Base-by-base conservation (phyloP, 1,140 invertebrate species). In the Neodiprion fabricii region DNA sequence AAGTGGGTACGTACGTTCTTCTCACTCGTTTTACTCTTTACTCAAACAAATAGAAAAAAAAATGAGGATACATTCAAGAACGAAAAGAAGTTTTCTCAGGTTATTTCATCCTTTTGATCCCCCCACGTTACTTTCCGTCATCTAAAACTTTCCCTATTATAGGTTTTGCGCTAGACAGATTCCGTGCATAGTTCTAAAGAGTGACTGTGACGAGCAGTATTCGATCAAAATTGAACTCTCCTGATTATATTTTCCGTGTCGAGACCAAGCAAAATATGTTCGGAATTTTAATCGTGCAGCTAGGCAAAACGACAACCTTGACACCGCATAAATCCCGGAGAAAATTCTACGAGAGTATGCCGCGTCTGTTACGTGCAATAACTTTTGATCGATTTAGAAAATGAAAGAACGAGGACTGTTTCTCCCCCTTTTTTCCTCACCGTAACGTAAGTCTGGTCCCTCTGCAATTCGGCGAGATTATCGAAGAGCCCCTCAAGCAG, bases 391-490 rank as follows among this genome's bases (percentile, higher is more conserved):
- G 12, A 7, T n/a, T 10, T 69, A 7, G 61, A 74, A 70, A 78
- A 74, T 74, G 47, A 67, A 72, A 65, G 72, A 73, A 72, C 53
- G 70, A 69, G 65, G 40, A 11, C 12, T 68, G 12, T 14, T 69
- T 47, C 21, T 47, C 11, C 21, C 67, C 23, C 40, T 12, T 10
- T 75, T 61, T 23, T 75, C 11, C 14, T 92, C 89, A 96, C 92
- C 28, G 94, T 93, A 67, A 94, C 80, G 82, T 96, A 97, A 66
- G 91, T 92, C 81, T 93, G 92, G 80, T 95, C 93, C 78, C 89
- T 91, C 76, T 96, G 93, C 9, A 96, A 81, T 87, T 96, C 94
- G n/a, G 97, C 96, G 75, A 96, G 91, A 88, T 98, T 98, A 84
- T 95, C 94, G 83, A 96, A 97, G 14, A 98, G 89, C 14, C 97